Percentiles rank a stretch among this genome's conserved stretches.
phyloP scores from a whole-genome alignment of 30 jellyfish, hydroid and myxozoan species.

The Clytia hemisphaerica region DNA sequence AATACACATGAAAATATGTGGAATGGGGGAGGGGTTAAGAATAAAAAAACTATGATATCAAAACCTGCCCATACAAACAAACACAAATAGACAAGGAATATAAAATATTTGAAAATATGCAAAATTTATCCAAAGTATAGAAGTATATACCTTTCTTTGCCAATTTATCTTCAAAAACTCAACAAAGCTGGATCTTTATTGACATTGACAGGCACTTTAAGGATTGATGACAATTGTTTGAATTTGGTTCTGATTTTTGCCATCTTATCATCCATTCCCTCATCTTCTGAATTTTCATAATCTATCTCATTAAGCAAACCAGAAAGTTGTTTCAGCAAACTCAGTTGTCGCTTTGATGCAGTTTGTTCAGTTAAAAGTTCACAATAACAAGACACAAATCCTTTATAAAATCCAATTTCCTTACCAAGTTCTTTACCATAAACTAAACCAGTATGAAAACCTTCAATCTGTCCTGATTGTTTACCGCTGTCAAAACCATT shows the following conservation, averaged over 20 bases:
- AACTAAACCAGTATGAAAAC: constrained; percentile 1
- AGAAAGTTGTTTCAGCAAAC: not conserved
- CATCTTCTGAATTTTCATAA: constrained; percentile 24
- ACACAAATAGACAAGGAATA: too few relatives aligned
- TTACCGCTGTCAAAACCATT: constrained; percentile 22
- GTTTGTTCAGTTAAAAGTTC: not conserved
- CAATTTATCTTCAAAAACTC: too few relatives aligned
- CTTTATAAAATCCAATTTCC: constrained; percentile 40
- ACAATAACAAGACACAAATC: constrained; percentile 16
- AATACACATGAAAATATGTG: too few relatives aligned
- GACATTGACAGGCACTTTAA: constrained; percentile 8
- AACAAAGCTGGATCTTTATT: too few relatives aligned
- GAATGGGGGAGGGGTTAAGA: too few relatives aligned
- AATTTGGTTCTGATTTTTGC: constrained; percentile 24
- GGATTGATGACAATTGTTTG: constrained; percentile 22
- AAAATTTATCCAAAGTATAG: too few relatives aligned
- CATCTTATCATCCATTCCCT: not conserved
- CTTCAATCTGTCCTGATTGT: constrained; percentile 9
- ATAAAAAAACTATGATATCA: too few relatives aligned
- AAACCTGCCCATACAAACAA: too few relatives aligned
- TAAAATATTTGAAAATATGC: too few relatives aligned
- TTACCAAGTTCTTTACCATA: constrained; percentile 36
- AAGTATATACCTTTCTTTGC: too few relatives aligned
- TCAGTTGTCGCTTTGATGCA: not conserved
- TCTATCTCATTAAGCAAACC: constrained; percentile 5